Evolutionary conservation across 1,140 invertebrate genomes (phyloP), one percentile per base, ranked within the genome.

Genomic region (Ceratoteleas bidentatus): DNA sequence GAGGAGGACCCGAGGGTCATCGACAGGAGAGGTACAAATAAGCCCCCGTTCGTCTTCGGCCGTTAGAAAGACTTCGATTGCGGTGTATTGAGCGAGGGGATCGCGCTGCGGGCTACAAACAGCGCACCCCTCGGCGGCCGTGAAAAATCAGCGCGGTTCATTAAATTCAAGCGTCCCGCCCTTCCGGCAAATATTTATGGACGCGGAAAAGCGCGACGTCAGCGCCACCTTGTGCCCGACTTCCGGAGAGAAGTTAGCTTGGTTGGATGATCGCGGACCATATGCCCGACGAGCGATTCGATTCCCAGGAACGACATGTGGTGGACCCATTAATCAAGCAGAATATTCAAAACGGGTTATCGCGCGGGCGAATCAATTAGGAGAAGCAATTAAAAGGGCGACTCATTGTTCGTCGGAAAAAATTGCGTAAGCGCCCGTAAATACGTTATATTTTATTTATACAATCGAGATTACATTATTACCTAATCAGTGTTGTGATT

Each of bases 121-220:
- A 47, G 36, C 5, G 14, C 56, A 58, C 73, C 73, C 82, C 77
- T 73, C 79, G 53, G 54, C 49, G 81, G 14, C 84, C 77, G 84
- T 88, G 85, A 90, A 89, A 88, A 88, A 89, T 88, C 88, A 87
- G 84, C 81, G 87, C 86, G 87, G 84, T 89, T 90, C 87, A 89
- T 91, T 90, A 89, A 90, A 87, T 89, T 84, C 69, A 57, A 86
- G 84, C 88, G 85, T 89, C 89, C 84, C 36, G 62, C 73, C 84
- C 57, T 80, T 82, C 81, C 83, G 76, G 79, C 86, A 87, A 88
- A 89, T 88, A 88, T 89, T 88, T 89, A 87, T 87, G 83, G 85
- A 88, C 81, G 76, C 69, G 83, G 60, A 84, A 85, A 83, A 86
- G 77, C 83, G 82, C 81, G 69, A 85, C 84, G 65, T 62, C 83